phyloP scores from a whole-genome alignment of 2,888 invertebrate genomes.

The Branchellion lobata region DNA sequence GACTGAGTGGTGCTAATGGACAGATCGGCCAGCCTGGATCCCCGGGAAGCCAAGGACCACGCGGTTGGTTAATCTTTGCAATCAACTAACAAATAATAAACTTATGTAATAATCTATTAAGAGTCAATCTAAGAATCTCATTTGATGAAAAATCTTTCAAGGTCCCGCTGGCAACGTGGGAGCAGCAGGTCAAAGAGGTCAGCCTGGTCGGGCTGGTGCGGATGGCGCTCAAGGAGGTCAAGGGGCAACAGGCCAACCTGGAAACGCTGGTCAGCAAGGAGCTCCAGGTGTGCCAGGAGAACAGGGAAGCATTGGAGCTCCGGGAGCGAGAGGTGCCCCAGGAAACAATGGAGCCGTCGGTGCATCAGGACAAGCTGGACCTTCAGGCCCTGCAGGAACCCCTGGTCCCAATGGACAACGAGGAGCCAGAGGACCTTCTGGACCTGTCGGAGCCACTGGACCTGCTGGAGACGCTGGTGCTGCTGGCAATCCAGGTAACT shows the following conservation, averaged over 20 bases:
- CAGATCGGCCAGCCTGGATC: slow-evolving; percentile 39
- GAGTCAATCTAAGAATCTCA: no score
- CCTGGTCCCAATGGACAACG: slow-evolving; percentile 13
- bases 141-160: not conserved
- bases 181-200: slow-evolving; percentile 46
- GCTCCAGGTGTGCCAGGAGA: slow-evolving; percentile 10
- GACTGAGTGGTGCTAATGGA: slow-evolving; percentile 46
- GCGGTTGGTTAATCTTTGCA: no score
- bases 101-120: no score
- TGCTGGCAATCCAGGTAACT: slow-evolving; percentile 29
- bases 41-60: slow-evolving; percentile 36
- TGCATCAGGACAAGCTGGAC: slow-evolving; percentile 3
- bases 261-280: slow-evolving; percentile 17
- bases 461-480: not conserved
- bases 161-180: slow-evolving; percentile 42
- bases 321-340: not conserved
- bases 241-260: slow-evolving; percentile 1
- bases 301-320: slow-evolving; percentile 27
- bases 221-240: not conserved
- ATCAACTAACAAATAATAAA: no score
- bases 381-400: not conserved
- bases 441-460: slow-evolving; percentile 19
- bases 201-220: slow-evolving; percentile 45
- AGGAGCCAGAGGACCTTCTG: slow-evolving; percentile 19
- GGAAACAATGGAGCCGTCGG: slow-evolving; percentile 31